Percentiles rank a stretch among this genome's conserved stretches.
Conservation (phyloP, 2,797 vertebrate genomes). For the Podargus strigoides region DNA sequence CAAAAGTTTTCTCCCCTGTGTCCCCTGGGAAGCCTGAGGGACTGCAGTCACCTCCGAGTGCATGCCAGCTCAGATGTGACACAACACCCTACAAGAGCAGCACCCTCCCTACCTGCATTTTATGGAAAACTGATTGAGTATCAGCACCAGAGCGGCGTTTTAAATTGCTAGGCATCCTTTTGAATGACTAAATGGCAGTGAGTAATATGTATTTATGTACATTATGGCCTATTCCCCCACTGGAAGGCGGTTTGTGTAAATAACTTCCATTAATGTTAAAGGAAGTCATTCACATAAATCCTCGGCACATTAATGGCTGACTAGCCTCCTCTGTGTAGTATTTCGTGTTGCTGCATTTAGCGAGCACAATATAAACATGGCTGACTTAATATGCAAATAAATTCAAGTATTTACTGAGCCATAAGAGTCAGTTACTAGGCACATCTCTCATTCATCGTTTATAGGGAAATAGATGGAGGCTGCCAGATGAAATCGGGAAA, state of each 20-base stretch:
- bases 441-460: conserved; percentile 45
- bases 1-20: background rate
- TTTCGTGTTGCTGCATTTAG: conserved; percentile 22
- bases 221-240: background rate
- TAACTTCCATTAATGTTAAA: conserved; percentile 44
- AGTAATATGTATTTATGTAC: conserved; percentile 34
- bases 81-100: background rate
- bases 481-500: conserved; percentile 44
- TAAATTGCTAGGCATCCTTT: background rate
- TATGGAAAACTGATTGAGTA: background rate
- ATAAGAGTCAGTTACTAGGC: conserved; percentile 49
- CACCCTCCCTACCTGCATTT: background rate
- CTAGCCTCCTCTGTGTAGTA: background rate
- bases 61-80: background rate
- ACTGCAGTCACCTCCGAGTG: background rate
- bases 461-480: conserved; percentile 38
- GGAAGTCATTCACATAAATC: conserved; percentile 51
- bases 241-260: conserved; percentile 36
- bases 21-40: background rate
- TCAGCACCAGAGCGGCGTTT: background rate
- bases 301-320: background rate
- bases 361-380: background rate
- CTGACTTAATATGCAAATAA: conserved; percentile 63
- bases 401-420: conserved; percentile 64
- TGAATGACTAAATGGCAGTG: background rate